Conservation (phyloP, 2,113 vertebrate species). For the Cygnus atratus region DNA sequence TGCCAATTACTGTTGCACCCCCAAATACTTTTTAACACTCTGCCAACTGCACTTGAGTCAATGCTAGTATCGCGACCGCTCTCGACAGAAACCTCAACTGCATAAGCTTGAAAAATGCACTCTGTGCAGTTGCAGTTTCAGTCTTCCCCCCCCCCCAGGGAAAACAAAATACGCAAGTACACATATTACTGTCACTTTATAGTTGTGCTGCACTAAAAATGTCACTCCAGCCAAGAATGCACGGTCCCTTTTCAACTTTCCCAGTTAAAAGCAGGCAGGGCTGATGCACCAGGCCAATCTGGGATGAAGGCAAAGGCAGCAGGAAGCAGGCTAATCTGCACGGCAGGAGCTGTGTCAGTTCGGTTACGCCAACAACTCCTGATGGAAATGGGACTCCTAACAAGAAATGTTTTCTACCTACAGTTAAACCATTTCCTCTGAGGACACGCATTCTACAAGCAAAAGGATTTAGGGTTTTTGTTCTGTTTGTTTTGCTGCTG, state of each 20-base stretch:
- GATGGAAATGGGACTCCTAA: background rate
- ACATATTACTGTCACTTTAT: background rate
- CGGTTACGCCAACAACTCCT: background rate
- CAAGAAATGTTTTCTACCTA: background rate
- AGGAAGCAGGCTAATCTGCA: background rate
- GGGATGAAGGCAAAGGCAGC: background rate
- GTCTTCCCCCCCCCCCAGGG: background rate
- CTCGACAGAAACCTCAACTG: background rate
- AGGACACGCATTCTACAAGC: background rate
- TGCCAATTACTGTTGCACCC: no score
- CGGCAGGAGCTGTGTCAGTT: background rate
- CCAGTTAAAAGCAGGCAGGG: background rate
- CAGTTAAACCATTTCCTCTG: background rate
- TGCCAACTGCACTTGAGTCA: background rate
- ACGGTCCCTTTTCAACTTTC: background rate
- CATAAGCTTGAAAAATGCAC: background rate
- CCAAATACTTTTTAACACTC: background rate
- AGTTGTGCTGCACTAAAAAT: background rate
- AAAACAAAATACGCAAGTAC: background rate
- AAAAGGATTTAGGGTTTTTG: background rate
- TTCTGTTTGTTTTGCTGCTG: background rate
- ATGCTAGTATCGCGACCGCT: background rate
- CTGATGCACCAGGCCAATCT: background rate
- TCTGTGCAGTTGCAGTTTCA: background rate
- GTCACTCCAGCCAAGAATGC: background rate